Conservation (phyloP, 2,113 vertebrate genomes). For the Eclectus roratus region DNA sequence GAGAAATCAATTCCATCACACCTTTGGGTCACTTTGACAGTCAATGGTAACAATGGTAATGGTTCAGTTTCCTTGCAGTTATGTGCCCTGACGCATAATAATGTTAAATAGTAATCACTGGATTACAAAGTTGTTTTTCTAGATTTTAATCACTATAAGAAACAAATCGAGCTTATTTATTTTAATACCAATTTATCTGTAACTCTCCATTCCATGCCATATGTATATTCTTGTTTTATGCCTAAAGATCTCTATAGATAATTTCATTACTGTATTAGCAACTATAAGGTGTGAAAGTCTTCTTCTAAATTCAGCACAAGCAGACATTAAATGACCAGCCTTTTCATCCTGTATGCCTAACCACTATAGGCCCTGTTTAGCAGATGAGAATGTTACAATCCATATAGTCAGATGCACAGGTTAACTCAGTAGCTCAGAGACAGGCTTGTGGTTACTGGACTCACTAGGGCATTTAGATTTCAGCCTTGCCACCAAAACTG, state of each 20-base stretch:
- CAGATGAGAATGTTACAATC: not conserved
- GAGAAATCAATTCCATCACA: not conserved
- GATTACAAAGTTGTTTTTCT: not conserved
- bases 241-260: not conserved
- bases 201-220: not conserved
- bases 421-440: not conserved
- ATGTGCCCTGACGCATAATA: not conserved
- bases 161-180: fast-evolving
- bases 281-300: not conserved
- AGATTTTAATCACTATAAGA: not conserved
- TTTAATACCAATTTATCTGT: not conserved
- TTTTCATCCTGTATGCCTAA: not conserved
- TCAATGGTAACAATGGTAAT: not conserved
- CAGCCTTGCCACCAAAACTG: not conserved
- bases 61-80: not conserved
- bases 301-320: not conserved
- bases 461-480: not conserved
- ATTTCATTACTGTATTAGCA: not conserved
- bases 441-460: not conserved
- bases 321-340: not conserved
- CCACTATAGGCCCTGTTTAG: not conserved
- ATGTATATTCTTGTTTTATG: fast-evolving
- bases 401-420: fast-evolving
- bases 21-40: not conserved
- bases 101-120: not conserved